Conservation (phyloP, 2,888 invertebrate genomes). For the Imbricaverruca yamaguchii region DNA sequence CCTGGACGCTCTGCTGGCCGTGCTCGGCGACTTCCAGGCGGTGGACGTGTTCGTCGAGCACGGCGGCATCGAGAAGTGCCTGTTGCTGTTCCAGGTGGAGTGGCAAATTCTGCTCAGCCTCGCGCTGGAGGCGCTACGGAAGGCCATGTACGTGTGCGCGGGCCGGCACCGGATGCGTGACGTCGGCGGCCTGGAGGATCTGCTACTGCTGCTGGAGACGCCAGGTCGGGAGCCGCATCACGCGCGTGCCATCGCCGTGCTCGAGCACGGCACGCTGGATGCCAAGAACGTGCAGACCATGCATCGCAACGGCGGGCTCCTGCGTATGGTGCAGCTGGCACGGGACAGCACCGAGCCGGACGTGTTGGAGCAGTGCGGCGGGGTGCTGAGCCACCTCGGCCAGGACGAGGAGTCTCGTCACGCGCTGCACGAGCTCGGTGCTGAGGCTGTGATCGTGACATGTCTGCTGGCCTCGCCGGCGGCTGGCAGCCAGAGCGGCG, state of each 20-base stretch:
- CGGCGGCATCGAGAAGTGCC: not conserved
- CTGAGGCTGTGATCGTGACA: not conserved
- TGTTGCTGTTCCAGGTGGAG: not conserved
- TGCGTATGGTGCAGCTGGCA: not conserved
- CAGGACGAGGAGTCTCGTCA: not conserved
- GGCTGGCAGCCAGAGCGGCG: not conserved
- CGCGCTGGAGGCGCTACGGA: constrained; percentile 2
- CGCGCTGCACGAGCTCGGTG: not conserved
- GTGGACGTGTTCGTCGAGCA: not conserved
- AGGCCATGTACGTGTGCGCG: not conserved
- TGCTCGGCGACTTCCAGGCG: constrained; percentile 7
- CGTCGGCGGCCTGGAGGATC: not conserved
- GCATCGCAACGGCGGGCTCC: not conserved
- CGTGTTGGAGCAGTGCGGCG: not conserved
- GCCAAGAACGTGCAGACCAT: not conserved
- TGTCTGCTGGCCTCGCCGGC: not conserved
- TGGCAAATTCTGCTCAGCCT: not conserved
- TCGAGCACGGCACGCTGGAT: not conserved
- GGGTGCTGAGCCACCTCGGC: not conserved
- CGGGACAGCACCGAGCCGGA: no score
- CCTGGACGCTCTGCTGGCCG: not conserved
- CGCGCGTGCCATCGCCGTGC: not conserved
- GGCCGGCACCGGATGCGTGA: not conserved
- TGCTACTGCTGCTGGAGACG: not conserved
- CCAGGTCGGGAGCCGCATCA: not conserved